A percentile compares a stretch with the other conserved stretches of the same genome.
phyloP scores from a whole-genome alignment of 2,113 vertebrate species.

The Brevimyrus niger region DNA sequence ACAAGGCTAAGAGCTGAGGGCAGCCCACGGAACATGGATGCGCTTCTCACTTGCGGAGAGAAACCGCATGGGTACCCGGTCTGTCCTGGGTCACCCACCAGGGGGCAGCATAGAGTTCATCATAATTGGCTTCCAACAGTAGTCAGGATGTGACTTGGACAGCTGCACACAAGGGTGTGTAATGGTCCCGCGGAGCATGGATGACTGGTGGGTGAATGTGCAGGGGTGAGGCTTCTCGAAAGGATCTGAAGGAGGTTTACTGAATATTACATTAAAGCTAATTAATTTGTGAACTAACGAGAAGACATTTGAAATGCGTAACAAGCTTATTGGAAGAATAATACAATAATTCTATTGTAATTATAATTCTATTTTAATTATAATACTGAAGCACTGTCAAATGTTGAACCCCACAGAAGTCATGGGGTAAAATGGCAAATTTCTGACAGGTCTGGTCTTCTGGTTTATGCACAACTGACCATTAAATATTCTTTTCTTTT shows the following conservation, averaged over 20 bases:
- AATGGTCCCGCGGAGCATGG: background rate
- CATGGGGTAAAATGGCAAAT: background rate
- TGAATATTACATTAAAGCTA: slow-evolving; percentile 1
- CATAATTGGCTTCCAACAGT: background rate
- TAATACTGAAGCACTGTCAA: slow-evolving; percentile 6
- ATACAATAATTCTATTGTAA: background rate
- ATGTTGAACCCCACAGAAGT: background rate
- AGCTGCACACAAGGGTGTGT: background rate
- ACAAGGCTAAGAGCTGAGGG: background rate
- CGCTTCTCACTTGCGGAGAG: background rate
- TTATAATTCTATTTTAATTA: slow-evolving; percentile 18
- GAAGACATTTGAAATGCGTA: background rate
- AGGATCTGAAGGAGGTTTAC: background rate
- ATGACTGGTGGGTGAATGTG: background rate
- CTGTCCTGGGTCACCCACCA: background rate
- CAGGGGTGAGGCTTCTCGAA: no score
- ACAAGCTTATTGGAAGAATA: background rate
- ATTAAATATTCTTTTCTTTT: slow-evolving; percentile 13
- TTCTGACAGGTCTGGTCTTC: background rate
- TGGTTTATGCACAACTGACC: slow-evolving; percentile 4
- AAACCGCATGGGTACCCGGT: background rate
- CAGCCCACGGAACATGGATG: background rate
- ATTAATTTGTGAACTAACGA: slow-evolving; percentile 2
- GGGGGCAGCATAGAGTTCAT: background rate
- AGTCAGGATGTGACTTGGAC: background rate